Percentiles rank a stretch among this genome's conserved stretches.
Evolutionary conservation across 2,797 vertebrate species (phyloP).

Genomic region (Triplophysa bombifrons): DNA sequence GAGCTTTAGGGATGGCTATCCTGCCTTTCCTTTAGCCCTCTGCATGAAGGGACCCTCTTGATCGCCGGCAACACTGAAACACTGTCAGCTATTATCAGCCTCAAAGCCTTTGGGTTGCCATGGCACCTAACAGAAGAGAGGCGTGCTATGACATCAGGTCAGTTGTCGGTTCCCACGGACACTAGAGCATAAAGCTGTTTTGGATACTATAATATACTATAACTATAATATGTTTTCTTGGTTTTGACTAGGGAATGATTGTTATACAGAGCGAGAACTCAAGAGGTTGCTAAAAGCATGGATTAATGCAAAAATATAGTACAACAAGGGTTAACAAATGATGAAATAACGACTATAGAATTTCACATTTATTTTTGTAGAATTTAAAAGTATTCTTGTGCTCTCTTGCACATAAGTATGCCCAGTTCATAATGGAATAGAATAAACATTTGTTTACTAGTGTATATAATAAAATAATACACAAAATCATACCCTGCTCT

Average conservation of each 20-base stretch:
- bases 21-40: constrained; percentile 23
- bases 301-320: not conserved
- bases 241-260: constrained; percentile 26
- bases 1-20: constrained; percentile 38
- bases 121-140: constrained; percentile 47
- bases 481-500: not conserved
- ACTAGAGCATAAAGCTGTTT: constrained; percentile 30
- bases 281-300: not conserved
- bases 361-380: not conserved
- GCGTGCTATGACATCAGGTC: constrained; percentile 43
- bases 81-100: constrained; percentile 55
- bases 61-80: constrained; percentile 37
- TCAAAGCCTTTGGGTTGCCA: constrained; percentile 55
- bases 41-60: constrained; percentile 31
- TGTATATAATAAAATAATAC: not conserved
- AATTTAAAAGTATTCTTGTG: not conserved
- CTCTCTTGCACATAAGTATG: not conserved
- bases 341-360: not conserved
- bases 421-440: not conserved
- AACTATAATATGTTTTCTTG: constrained; percentile 40
- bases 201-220: too few relatives aligned
- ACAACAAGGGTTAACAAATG: not conserved
- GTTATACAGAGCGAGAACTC: not conserved
- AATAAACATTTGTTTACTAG: not conserved
- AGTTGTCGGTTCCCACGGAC: constrained; percentile 46